Base-by-base conservation (phyloP, 1,140 invertebrate genomes). In the Gryllus bimaculatus region DNA sequence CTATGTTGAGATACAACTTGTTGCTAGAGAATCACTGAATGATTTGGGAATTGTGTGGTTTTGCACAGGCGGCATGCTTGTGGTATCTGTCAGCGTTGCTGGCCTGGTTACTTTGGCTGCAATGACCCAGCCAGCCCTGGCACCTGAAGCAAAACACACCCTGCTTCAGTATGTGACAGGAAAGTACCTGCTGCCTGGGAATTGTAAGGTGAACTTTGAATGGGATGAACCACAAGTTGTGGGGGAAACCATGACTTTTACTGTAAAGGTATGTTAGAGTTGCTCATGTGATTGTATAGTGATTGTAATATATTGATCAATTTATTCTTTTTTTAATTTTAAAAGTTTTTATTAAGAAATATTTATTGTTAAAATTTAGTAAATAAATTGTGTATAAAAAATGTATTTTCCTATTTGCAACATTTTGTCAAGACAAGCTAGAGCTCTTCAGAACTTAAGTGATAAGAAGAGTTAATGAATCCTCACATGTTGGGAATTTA, bases 81-180 rank as follows among this genome's bases (percentile, higher is more conserved):
- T 95, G 74, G 93, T 95, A 48, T 95, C 93, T 18, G 92, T 95
- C 80, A 94, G 92, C 79, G 93, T 95, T 79, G 93, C 93, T 81
- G 94, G 94, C 80, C 88, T 95, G 84, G 93, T 94, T 82, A 95
- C 94, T 73, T 88, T 95, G 82, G 94, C 94, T 79, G 93, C 93
- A 81, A 95, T 95, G 92, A 95, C 93, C 81, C 93, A 95, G 85
- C 93, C 93, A 15, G 93, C 93, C 7, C 87, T 95, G 81, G 93
- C 93, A 75, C 93, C 93, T 6, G 93, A 95, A 87, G 93, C 94
- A 48, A 95, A 96, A 84, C 93, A 95, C 84, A 94, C 94, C 74
- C 88, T 97, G 79, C 88, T 97, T 78, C 94, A 96, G 84, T 96
- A 95, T 85, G 94, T 97, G 77, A 96, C 95, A 49, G 95, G 95